These are phyloP conservation scores for Phaetusa simplex DNA, from an alignment of 2,113 vertebrate species.

Conservation along the genomic window DNA sequence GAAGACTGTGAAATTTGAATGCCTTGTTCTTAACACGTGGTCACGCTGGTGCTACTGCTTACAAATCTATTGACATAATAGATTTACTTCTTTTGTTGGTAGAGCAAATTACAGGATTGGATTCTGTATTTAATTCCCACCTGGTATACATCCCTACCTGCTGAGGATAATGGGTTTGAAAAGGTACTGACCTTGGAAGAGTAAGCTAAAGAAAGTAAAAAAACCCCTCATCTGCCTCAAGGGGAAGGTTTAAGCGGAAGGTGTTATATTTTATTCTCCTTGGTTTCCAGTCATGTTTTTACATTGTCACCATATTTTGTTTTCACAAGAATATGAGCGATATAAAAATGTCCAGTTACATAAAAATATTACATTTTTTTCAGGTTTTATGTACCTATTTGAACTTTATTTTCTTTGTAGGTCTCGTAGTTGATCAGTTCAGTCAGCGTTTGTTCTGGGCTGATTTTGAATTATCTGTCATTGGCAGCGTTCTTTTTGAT, in stretches of 20 bases:
- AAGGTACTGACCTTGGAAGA: background rate
- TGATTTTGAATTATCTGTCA: conserved; percentile 91
- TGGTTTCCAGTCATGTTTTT: background rate
- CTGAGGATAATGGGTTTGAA: background rate
- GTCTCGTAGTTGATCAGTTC: conserved; percentile 92
- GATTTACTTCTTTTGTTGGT: background rate
- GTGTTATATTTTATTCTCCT: background rate
- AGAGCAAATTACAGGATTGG: background rate
- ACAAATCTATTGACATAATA: background rate
- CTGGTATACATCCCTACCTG: background rate
- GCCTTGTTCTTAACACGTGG: background rate
- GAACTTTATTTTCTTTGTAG: conserved; percentile 69
- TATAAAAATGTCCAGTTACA: background rate
- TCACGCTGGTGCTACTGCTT: background rate
- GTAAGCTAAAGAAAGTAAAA: background rate
- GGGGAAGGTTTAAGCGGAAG: background rate
- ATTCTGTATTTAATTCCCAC: background rate
- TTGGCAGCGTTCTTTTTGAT: conserved; percentile 91
- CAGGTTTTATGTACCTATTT: background rate
- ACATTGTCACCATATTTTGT: background rate
- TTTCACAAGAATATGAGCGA: background rate
- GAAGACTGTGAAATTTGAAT: background rate
- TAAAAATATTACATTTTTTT: background rate
- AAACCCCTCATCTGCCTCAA: rapidly evolving
- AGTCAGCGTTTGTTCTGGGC: conserved; percentile 96